Base-by-base conservation (phyloP, 2,113 vertebrate species). In the Euleptes europaea region DNA sequence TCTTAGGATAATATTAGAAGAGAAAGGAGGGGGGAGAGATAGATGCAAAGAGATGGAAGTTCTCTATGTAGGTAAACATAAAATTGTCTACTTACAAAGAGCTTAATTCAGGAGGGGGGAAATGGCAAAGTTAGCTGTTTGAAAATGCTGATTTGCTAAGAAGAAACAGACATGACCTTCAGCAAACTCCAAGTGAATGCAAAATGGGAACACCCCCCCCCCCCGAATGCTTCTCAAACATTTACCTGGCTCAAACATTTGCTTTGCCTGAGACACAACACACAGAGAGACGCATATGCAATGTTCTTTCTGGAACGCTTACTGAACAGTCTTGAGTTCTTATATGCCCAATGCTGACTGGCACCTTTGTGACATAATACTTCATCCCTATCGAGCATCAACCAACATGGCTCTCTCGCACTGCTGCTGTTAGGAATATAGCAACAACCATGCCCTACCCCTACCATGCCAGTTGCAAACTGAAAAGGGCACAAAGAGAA, bases 121-220 rank as follows among this genome's bases (percentile, higher is more conserved):
- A 5, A 26, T 10, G 19, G 21, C 21, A 51, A n/a, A 63, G 33
- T 73, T 83, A 84, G 14, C 75, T 76, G 83, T 86, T 83, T 82
- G 11, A 82, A 78, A 63, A 77, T 21, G n/a, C 71, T 60, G 85
- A 84, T 76, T 66, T 87, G n/a, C 73, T 44, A 28, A 31, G 81
- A 88, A 84, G 40, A 90, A 88, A 40, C 86, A 42, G 44, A 88
- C 83, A 6, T 84, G 40, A n/a, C 74, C 81, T 85, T 51, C 9
- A 66, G 31, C 23, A 78, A 0, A 4, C 44, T n/a, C 78, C 13
- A 0, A 54, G 21, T 65, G 47, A 8, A 84, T 31, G 8, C 26
- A 79, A 88, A 84, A 1, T n/a, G 38, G 33, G 44, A 81, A 1
- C n/a, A n/a, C n/a, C 10, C 82, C 67, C 74, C 57, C 82, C 54